These are phyloP conservation scores for Xiphorhynchus elegans DNA, from an alignment of 2,113 vertebrate species.

Conservation along the genomic window DNA sequence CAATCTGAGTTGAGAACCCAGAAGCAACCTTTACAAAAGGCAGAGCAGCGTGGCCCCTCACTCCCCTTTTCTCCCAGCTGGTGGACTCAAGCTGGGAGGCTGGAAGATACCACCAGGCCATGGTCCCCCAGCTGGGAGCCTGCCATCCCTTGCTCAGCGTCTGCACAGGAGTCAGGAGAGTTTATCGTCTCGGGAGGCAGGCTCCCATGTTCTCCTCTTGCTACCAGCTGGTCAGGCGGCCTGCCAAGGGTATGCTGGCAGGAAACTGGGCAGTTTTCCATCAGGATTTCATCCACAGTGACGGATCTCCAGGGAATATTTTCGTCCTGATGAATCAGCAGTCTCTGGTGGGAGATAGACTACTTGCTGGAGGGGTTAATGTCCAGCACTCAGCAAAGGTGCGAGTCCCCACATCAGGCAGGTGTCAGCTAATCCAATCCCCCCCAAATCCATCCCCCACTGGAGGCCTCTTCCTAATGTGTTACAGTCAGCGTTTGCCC, in stretches of 20 bases:
- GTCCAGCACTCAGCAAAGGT: background rate
- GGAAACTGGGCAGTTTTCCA: slow-evolving; percentile 52
- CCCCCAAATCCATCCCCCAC: background rate
- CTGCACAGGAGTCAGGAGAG: background rate
- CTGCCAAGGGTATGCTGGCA: slow-evolving; percentile 59
- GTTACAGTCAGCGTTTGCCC: slow-evolving; percentile 33
- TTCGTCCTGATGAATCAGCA: slow-evolving; percentile 64
- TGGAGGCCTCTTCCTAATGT: slow-evolving; percentile 37
- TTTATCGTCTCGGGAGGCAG: background rate
- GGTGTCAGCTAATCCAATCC: slow-evolving; percentile 20
- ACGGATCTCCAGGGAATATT: slow-evolving; percentile 5
- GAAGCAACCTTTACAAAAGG: background rate
- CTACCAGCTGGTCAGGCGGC: slow-evolving; percentile 59
- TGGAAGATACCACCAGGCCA: background rate
- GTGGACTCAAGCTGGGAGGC: background rate
- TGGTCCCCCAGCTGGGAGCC: slow-evolving; percentile 23
- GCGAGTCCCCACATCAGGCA: background rate
- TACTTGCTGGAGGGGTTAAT: background rate
- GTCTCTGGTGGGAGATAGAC: background rate
- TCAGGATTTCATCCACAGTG: slow-evolving; percentile 16
- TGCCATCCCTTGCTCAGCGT: rapidly evolving
- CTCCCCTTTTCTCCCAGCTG: background rate
- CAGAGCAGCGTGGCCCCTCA: background rate
- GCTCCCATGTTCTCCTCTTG: slow-evolving; percentile 54
- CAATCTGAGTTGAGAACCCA: background rate